These are phyloP conservation scores for Lacerta bilineata DNA, from an alignment of 2,797 vertebrate genomes.

Conservation along the genomic window DNA sequence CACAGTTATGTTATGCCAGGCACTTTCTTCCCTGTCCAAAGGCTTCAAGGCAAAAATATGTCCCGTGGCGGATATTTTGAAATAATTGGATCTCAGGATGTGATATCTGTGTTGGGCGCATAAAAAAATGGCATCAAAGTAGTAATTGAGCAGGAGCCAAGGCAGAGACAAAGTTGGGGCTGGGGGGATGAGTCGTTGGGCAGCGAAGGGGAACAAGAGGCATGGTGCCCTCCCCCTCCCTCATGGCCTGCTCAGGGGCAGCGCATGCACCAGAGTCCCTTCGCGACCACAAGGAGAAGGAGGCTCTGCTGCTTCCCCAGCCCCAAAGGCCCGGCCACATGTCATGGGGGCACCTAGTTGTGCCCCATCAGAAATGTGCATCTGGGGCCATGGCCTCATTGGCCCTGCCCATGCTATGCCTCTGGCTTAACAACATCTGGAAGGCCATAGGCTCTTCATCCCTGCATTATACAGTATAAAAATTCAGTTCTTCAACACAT, in stretches of 20 bases:
- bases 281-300: too few species aligned
- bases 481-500: background rate
- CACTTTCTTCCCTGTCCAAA: conserved; percentile 81
- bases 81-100: conserved; percentile 74
- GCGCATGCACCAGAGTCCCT: too few species aligned
- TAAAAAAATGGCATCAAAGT: conserved; percentile 4
- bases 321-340: too few species aligned
- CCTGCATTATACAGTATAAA: background rate
- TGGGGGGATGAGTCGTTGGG: background rate
- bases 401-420: too few species aligned
- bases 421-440: background rate
- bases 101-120: conserved; percentile 74
- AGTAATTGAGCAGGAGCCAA: background rate
- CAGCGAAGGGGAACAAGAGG: too few species aligned
- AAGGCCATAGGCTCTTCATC: background rate
- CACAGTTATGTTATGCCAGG: conserved; percentile 83
- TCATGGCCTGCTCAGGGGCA: too few species aligned
- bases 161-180: background rate
- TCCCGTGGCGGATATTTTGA: conserved; percentile 73
- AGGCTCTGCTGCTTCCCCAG: too few species aligned
- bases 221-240: too few species aligned
- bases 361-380: too few species aligned
- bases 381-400: too few species aligned
- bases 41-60: conserved; percentile 75
- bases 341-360: too few species aligned